These are phyloP conservation scores for Myotis brandtii DNA, from an alignment of 2,113 vertebrate species.

Conservation along the genomic window DNA sequence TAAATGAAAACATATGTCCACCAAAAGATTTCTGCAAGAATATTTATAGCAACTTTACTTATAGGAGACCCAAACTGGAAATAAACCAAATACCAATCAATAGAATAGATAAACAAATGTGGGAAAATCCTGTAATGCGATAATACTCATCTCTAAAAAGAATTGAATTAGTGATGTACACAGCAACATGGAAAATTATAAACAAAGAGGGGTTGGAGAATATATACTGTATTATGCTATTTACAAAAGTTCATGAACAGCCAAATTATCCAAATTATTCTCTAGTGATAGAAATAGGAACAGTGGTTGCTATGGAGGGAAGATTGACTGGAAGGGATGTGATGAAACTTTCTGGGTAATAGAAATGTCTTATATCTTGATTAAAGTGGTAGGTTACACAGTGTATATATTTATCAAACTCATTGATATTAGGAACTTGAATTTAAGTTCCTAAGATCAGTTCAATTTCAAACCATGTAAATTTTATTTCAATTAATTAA, in stretches of 20 bases:
- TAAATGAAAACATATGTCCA: constrained; percentile 19
- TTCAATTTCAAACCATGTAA: neutral
- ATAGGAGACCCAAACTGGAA: neutral
- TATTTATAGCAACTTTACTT: constrained; percentile 12
- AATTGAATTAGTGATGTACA: neutral
- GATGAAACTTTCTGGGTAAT: neutral
- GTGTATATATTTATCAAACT: neutral
- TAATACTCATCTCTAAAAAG: neutral
- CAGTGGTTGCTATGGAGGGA: neutral
- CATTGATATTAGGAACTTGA: constrained; percentile 26
- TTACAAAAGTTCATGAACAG: neutral
- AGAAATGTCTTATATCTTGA: neutral
- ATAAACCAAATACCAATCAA: neutral
- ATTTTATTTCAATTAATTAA: neutral
- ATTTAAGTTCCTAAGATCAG: neutral
- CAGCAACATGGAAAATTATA: neutral
- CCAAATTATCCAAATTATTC: neutral
- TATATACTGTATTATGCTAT: neutral
- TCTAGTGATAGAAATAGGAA: neutral
- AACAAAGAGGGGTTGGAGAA: neutral
- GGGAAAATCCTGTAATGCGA: neutral
- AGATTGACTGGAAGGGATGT: neutral
- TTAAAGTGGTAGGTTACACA: neutral
- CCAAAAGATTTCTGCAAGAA: neutral
- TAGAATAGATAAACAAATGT: constrained; percentile 34